These are phyloP conservation scores for Paralvinella palmiformis DNA, from an alignment of 1,140 invertebrate genomes.

Conservation along the genomic window DNA sequence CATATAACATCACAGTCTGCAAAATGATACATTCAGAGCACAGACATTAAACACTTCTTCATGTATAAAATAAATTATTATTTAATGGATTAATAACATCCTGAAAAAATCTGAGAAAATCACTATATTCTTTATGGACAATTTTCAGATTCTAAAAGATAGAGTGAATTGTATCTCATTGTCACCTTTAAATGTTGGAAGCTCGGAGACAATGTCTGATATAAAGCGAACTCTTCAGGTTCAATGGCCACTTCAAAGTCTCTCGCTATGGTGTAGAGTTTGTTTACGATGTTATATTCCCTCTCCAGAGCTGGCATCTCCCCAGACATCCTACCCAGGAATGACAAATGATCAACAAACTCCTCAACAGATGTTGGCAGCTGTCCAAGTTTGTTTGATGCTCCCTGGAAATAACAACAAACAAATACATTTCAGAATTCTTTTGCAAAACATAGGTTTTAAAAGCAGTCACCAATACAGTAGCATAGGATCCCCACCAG, in stretches of 20 bases:
- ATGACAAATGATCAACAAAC: constrained; percentile 50
- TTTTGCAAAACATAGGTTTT: too few relatives aligned
- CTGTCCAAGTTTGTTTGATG: constrained; percentile 43
- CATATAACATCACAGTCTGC: constrained; percentile 44
- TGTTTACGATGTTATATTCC: constrained; percentile 37
- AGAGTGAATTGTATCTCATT: too few relatives aligned
- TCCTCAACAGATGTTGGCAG: constrained; percentile 44
- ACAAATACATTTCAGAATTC: neutral
- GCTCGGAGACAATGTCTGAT: constrained; percentile 45
- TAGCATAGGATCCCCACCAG: too few relatives aligned
- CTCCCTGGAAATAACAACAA: constrained; percentile 28
- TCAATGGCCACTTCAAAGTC: constrained; percentile 39
- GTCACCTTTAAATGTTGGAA: constrained; percentile 47
- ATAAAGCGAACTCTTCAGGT: constrained; percentile 46
- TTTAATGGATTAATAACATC: too few relatives aligned
- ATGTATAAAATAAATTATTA: too few relatives aligned
- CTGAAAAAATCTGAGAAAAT: too few relatives aligned
- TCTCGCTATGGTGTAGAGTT: constrained; percentile 45
- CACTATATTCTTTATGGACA: too few relatives aligned
- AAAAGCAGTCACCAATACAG: too few relatives aligned
- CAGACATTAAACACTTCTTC: too few relatives aligned
- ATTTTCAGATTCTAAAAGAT: too few relatives aligned
- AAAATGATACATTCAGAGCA: neutral
- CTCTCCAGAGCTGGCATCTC: constrained; percentile 47
- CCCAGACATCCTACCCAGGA: constrained; percentile 41